phyloP scores from a whole-genome alignment of 2,888 invertebrate species.

The Rhimphoctona megacephalus region DNA sequence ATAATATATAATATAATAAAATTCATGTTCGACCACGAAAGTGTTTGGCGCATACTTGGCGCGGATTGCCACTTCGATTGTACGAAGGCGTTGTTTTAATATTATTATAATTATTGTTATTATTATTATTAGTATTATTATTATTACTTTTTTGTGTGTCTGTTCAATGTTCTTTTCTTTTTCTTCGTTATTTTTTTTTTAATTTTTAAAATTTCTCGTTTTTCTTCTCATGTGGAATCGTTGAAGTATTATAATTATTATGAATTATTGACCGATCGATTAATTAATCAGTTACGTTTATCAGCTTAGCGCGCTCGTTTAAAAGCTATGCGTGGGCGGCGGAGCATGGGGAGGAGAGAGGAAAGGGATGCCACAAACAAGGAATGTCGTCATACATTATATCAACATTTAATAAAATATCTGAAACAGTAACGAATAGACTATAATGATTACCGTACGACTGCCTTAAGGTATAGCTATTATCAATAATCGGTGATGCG shows the following conservation, averaged over 20 bases:
- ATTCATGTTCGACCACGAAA: conserved; percentile 66
- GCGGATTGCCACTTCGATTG: conserved; percentile 77
- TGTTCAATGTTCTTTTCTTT: conserved; percentile 45
- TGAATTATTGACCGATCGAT: conserved; percentile 75
- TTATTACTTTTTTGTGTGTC: conserved; percentile 42
- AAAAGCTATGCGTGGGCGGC: conserved; percentile 74
- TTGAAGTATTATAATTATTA: conserved; percentile 69
- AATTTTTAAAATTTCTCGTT: conserved; percentile 15
- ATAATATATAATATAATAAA: conserved; percentile 65
- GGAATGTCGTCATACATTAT: conserved; percentile 84
- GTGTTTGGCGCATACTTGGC: conserved; percentile 70
- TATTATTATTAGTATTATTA: conserved; percentile 51
- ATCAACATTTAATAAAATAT: conserved; percentile 84
- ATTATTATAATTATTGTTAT: conserved; percentile 42
- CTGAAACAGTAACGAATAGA: conserved; percentile 84
- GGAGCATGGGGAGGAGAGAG: conserved; percentile 3
- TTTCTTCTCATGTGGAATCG: conserved; percentile 67
- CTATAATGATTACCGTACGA: conserved; percentile 82
- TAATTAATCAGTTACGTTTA: conserved; percentile 71
- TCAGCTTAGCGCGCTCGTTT: conserved; percentile 74
- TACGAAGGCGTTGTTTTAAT: conserved; percentile 75
- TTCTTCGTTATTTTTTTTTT: conserved; percentile 24
- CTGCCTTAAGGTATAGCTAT: conserved; percentile 80
- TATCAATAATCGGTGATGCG: conserved; percentile 76
- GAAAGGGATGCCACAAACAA: conserved; percentile 77